A percentile compares a stretch with the other conserved stretches of the same genome.
Conservation (phyloP, 2,888 invertebrate species). For the Hyalella azteca region DNA sequence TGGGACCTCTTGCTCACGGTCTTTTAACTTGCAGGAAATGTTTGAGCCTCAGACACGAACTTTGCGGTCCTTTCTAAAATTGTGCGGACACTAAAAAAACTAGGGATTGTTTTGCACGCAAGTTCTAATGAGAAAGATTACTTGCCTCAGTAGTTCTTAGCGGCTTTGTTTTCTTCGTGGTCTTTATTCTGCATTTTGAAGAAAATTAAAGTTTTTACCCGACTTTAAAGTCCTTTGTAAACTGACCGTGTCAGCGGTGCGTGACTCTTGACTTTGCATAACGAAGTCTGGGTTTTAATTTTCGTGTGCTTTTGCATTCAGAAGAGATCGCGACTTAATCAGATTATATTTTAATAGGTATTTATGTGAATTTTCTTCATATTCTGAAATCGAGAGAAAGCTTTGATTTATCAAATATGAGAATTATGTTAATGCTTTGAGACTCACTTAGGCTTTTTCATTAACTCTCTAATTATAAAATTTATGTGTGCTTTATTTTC, state of each 20-base stretch:
- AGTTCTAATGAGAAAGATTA: slow-evolving; percentile 37
- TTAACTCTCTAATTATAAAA: too few species aligned
- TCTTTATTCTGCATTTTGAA: background rate
- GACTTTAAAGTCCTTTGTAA: slow-evolving; percentile 9
- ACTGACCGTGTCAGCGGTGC: slow-evolving; percentile 7
- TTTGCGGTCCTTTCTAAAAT: slow-evolving; percentile 28
- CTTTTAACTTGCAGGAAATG: background rate
- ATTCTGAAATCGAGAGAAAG: too few species aligned
- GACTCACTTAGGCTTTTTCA: too few species aligned
- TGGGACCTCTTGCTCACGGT: background rate
- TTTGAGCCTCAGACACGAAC: background rate
- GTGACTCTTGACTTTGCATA: too few species aligned
- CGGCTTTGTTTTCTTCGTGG: slow-evolving; percentile 27
- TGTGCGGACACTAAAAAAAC: slow-evolving; percentile 25
- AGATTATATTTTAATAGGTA: too few species aligned
- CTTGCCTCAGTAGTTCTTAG: slow-evolving; percentile 27
- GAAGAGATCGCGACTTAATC: too few species aligned
- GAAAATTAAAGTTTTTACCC: slow-evolving; percentile 29
- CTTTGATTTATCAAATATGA: too few species aligned
- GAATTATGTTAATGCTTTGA: too few species aligned
- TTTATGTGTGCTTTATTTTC: too few species aligned
- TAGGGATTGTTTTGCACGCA: slow-evolving; percentile 28
- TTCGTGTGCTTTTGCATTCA: slow-evolving; percentile 5
- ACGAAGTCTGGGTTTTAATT: too few species aligned
- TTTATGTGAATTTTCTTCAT: too few species aligned